A percentile compares a stretch with the other conserved stretches of the same genome.
These are phyloP conservation scores for Symphodus melops DNA, from an alignment of 2,113 vertebrate species.

Conservation along the genomic window DNA sequence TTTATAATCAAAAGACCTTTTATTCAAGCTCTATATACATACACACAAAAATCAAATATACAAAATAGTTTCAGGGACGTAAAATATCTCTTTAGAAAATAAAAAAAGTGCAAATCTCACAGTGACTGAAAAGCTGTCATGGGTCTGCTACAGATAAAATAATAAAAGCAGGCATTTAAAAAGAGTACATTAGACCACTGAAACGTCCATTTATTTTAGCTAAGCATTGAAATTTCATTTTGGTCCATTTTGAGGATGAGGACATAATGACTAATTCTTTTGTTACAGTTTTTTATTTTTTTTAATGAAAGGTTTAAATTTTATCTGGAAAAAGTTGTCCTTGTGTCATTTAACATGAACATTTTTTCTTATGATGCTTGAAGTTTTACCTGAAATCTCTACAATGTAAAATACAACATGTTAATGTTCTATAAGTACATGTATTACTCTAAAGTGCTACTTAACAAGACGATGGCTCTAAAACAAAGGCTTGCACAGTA, in stretches of 20 bases:
- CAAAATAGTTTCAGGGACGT: conserved; percentile 3
- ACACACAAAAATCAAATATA: conserved; percentile 17
- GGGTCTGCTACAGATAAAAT: not conserved
- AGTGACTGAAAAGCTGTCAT: conserved; percentile 34
- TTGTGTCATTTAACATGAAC: conserved; percentile 16
- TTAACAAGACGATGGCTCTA: conserved; percentile 28
- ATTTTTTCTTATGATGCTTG: not conserved
- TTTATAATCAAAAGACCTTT: conserved; percentile 11
- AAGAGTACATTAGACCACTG: not conserved
- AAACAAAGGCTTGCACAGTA: conserved; percentile 20
- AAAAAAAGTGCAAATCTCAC: conserved; percentile 70
- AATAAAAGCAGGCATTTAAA: not conserved
- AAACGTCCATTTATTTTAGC: not conserved
- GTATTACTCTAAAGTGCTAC: conserved; percentile 73
- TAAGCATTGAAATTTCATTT: not conserved
- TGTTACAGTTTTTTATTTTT: not conserved
- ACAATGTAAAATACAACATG: not conserved
- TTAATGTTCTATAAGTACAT: conserved; percentile 6
- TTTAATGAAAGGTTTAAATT: not conserved
- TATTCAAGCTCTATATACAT: conserved; percentile 33
- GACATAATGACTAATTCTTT: not conserved
- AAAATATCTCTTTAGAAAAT: not conserved
- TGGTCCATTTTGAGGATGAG: conserved; percentile 17
- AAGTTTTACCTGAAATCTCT: conserved; percentile 4
- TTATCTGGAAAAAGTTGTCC: not conserved